A percentile compares a stretch with the other conserved stretches of the same genome.
Conservation (phyloP, 92 coral and sea anemone genomes). For the Parazoanthus darwini region DNA sequence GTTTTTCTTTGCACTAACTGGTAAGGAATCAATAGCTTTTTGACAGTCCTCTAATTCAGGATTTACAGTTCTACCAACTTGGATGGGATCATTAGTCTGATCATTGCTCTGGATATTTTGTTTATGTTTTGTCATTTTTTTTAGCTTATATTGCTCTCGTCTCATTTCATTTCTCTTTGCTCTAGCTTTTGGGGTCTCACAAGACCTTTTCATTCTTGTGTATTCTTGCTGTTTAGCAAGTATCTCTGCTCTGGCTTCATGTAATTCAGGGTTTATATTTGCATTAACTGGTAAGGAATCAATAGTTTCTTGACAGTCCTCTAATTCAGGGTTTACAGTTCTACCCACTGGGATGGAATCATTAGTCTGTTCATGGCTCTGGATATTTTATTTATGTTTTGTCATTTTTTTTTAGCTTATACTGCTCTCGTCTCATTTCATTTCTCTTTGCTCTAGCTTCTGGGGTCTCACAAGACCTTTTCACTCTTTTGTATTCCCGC, state of each 20-base stretch:
- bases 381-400: constrained; percentile 36
- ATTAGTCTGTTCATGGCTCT: constrained; percentile 32
- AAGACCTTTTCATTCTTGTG: no score
- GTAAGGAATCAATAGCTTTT: constrained; percentile 12
- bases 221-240: no score
- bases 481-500: constrained; percentile 34
- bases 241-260: background rate
- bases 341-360: constrained; percentile 25
- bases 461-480: constrained; percentile 34
- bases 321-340: constrained; percentile 28
- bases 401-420: constrained; percentile 29
- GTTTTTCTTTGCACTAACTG: constrained; percentile 14
- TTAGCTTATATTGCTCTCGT: background rate
- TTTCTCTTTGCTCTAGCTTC: constrained; percentile 38
- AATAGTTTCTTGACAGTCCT: constrained; percentile 11
- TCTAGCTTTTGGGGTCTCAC: no score
- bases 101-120: constrained; percentile 25
- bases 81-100: constrained; percentile 33
- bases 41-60: constrained; percentile 32
- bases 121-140: constrained; percentile 27
- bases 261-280: constrained; percentile 15
- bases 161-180: background rate
- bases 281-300: constrained; percentile 27
- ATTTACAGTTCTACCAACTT: constrained; percentile 32
- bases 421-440: constrained; percentile 34